Conservation (phyloP, 1,140 invertebrate species). For the Tetragnatha versicolor region DNA sequence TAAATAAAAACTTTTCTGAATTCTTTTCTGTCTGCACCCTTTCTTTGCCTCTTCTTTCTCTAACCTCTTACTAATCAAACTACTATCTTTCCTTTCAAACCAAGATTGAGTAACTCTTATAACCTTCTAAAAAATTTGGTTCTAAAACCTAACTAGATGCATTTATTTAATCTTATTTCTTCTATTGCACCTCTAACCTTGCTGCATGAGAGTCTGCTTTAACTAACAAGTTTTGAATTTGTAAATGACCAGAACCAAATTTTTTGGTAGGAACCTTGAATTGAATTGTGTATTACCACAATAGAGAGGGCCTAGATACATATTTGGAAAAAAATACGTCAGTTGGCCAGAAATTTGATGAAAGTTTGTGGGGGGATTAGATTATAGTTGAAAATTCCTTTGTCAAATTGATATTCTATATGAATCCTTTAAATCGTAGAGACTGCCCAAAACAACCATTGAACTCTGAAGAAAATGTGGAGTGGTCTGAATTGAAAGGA, state of each 20-base stretch:
- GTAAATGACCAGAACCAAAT: slow-evolving; percentile 18
- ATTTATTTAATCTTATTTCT: not conserved
- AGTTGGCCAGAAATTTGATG: no score
- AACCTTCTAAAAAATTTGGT: slow-evolving; percentile 44
- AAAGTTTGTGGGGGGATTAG: no score
- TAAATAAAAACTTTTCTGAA: slow-evolving; percentile 39
- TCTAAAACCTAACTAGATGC: slow-evolving; percentile 37
- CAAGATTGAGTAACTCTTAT: not conserved
- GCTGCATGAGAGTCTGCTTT: slow-evolving; percentile 43
- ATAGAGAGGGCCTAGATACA: no score
- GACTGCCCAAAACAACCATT: no score
- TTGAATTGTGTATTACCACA: no score
- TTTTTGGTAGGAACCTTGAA: slow-evolving; percentile 5
- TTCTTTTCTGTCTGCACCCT: slow-evolving; percentile 42
- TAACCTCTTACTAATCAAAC: slow-evolving; percentile 11
- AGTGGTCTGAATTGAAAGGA: no score
- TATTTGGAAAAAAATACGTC: no score
- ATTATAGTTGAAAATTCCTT: no score
- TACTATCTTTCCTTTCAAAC: slow-evolving; percentile 6
- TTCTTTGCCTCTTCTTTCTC: slow-evolving; percentile 27
- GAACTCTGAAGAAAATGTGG: no score
- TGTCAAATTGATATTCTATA: no score
- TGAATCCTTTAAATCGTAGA: no score
- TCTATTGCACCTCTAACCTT: not conserved
- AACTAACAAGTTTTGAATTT: not conserved